phyloP scores from a whole-genome alignment of 2,888 invertebrate genomes.

The Acanthosoma haemorrhoidale region DNA sequence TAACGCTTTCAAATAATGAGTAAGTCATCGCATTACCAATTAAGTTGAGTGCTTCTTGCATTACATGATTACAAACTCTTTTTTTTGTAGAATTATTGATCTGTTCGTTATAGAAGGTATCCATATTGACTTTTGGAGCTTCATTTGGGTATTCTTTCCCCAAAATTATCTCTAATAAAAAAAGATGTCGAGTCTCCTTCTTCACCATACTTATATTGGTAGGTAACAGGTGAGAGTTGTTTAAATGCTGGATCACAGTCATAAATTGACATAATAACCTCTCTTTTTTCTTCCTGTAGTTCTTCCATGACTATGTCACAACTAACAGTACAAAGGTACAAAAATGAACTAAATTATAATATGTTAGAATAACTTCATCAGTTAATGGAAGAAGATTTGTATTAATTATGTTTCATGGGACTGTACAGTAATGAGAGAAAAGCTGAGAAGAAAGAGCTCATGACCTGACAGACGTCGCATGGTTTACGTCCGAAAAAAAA shows the following conservation, averaged over 20 bases:
- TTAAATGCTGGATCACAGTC: constrained; percentile 87
- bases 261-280: constrained; percentile 87
- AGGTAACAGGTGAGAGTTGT: constrained; percentile 67
- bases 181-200: constrained; percentile 74
- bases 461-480: no score
- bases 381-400: no score
- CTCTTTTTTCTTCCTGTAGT: constrained; percentile 79
- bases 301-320: constrained; percentile 51
- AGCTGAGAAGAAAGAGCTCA: no score
- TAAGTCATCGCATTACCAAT: constrained; percentile 91
- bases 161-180: constrained; percentile 83
- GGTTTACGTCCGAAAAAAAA: neutral
- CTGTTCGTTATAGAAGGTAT: constrained; percentile 88
- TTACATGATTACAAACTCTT: constrained; percentile 58
- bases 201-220: constrained; percentile 88
- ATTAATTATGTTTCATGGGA: no score
- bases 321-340: no score
- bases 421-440: no score
- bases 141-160: constrained; percentile 78
- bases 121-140: constrained; percentile 74
- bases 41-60: constrained; percentile 71
- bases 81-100: constrained; percentile 55
- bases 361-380: no score
- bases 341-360: no score
- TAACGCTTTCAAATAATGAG: constrained; percentile 83